Conservation (phyloP, 2,797 vertebrate species). For the Hozukius guyotensis region DNA sequence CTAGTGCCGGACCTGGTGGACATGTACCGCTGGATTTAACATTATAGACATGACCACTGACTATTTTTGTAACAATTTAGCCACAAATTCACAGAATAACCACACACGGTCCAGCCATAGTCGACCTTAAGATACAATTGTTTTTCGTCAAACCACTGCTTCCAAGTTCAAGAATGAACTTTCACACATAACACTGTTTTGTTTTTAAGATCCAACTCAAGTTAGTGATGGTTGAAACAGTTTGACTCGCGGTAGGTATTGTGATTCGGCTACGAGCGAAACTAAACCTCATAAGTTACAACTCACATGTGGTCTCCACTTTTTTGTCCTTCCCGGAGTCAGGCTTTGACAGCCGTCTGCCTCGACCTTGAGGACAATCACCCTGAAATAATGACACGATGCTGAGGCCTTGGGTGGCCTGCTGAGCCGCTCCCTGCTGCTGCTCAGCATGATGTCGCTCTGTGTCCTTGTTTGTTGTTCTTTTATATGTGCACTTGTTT, state of each 20-base stretch:
- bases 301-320: neutral
- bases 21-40: no score
- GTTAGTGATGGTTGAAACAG: neutral
- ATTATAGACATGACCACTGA: no score
- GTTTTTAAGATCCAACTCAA: neutral
- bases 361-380: constrained; percentile 62
- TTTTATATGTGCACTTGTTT: constrained; percentile 15
- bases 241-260: neutral
- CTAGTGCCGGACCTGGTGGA: no score
- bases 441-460: constrained; percentile 30
- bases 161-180: neutral
- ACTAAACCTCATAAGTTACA: neutral
- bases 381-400: constrained; percentile 35
- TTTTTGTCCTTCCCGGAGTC: constrained; percentile 8
- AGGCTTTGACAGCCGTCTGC: constrained; percentile 4
- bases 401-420: constrained; percentile 26
- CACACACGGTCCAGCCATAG: neutral
- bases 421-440: constrained; percentile 56
- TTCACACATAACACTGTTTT: neutral
- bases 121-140: accelerated
- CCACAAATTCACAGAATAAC: no score
- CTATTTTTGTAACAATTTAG: no score
- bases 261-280: neutral
- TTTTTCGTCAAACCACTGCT: neutral
- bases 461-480: constrained; percentile 62